Evolutionary conservation across 2,797 vertebrate species (phyloP).

Genomic region (Myotis findleyi): DNA sequence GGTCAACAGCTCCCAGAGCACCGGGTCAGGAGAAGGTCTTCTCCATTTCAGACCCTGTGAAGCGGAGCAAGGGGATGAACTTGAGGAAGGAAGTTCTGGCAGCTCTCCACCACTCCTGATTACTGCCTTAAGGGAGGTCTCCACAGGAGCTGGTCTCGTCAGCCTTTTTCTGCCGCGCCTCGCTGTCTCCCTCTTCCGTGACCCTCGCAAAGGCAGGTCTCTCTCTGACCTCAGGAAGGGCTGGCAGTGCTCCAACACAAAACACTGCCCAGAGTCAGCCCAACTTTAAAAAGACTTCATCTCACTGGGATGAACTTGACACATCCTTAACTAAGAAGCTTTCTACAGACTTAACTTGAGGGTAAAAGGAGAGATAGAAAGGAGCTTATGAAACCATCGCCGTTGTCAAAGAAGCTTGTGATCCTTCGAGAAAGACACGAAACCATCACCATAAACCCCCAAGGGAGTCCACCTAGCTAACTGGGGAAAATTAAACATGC

Average conservation of each 20-base stretch:
- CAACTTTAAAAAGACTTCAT: conserved; percentile 42
- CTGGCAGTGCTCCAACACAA: conserved; percentile 37
- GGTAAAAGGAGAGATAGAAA: neutral
- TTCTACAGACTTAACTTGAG: conserved; percentile 27
- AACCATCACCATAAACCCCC: neutral
- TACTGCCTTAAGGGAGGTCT: neutral
- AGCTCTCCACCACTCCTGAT: neutral
- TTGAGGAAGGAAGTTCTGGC: neutral
- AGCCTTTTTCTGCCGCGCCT: conserved; percentile 20
- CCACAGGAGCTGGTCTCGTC: conserved; percentile 17
- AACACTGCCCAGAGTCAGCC: neutral
- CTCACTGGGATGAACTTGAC: conserved; percentile 45
- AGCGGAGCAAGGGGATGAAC: neutral
- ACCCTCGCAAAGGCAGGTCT: neutral
- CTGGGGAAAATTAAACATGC: neutral
- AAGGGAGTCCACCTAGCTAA: neutral
- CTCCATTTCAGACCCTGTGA: neutral
- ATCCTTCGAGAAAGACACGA: neutral
- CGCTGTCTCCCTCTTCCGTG: neutral
- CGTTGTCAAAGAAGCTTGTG: neutral
- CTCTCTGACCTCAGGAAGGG: neutral
- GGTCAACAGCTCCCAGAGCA: neutral
- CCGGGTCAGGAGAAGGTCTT: conserved; percentile 7
- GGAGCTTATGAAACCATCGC: neutral
- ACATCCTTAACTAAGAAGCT: conserved; percentile 44